phyloP scores from a whole-genome alignment of 1,140 invertebrate species.

The Cyclargus thomasi region DNA sequence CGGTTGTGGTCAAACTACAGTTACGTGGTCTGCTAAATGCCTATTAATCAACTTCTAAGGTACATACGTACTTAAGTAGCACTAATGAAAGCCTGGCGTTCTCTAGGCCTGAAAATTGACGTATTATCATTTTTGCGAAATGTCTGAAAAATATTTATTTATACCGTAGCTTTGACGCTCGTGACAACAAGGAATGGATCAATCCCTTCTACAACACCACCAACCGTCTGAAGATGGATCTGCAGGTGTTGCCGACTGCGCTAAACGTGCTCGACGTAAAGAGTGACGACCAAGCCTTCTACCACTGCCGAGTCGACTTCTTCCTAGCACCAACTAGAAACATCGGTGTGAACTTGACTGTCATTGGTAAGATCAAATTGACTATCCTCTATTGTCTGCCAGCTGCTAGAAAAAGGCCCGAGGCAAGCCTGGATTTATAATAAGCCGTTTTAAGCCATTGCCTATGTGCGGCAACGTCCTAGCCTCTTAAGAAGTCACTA shows the following conservation, averaged over 20 bases:
- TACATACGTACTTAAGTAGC: too few relatives aligned
- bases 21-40: too few relatives aligned
- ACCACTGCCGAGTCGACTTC: slow-evolving; percentile 86
- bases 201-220: slow-evolving; percentile 70
- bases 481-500: too few relatives aligned
- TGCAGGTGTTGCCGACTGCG: slow-evolving; percentile 72
- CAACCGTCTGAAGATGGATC: slow-evolving; percentile 75
- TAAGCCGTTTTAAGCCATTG: too few relatives aligned
- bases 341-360: slow-evolving; percentile 82
- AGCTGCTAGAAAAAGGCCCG: too few relatives aligned
- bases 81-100: too few relatives aligned
- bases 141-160: neutral
- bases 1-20: too few relatives aligned
- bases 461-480: too few relatives aligned
- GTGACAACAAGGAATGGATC: slow-evolving; percentile 69
- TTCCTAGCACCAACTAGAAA: slow-evolving; percentile 82
- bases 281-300: slow-evolving; percentile 80
- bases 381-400: too few relatives aligned
- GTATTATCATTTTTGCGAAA: neutral
- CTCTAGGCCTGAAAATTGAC: neutral
- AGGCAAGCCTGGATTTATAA: too few relatives aligned
- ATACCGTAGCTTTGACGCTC: slow-evolving; percentile 61
- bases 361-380: slow-evolving; percentile 79
- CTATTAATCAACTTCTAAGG: too few relatives aligned
- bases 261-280: slow-evolving; percentile 76